Conservation (phyloP, 2,113 vertebrate genomes). For the Austrofundulus limnaeus region DNA sequence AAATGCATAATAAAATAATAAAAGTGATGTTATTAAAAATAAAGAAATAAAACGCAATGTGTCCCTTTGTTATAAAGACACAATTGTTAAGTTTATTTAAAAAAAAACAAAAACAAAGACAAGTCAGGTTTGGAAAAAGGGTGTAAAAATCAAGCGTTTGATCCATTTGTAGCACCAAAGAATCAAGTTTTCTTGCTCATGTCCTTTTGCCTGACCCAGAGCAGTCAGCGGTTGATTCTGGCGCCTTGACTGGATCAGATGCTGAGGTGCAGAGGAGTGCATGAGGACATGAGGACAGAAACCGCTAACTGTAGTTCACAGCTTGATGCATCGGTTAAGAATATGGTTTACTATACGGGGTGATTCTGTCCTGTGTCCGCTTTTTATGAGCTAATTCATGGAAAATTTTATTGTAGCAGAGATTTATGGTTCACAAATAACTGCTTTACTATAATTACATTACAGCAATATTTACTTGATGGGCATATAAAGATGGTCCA, state of each 20-base stretch:
- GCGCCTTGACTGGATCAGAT: conserved; percentile 64
- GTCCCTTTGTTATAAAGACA: neutral
- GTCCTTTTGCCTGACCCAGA: conserved; percentile 61
- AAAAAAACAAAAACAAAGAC: conserved; percentile 15
- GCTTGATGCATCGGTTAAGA: conserved; percentile 48
- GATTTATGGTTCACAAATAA: neutral
- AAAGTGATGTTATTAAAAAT: too few relatives aligned
- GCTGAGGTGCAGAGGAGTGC: conserved; percentile 61
- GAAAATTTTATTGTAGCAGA: neutral
- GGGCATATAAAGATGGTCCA: neutral
- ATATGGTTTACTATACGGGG: conserved; percentile 34
- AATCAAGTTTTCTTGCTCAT: conserved; percentile 47
- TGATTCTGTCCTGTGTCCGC: conserved; percentile 17
- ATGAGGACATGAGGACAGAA: conserved; percentile 61
- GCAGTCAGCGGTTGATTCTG: conserved; percentile 43
- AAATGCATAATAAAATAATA: too few relatives aligned
- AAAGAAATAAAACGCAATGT: neutral
- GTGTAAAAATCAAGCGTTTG: conserved; percentile 19
- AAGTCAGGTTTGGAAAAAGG: conserved; percentile 36
- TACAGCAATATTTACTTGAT: neutral
- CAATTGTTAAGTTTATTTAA: too few relatives aligned
- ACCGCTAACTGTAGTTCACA: conserved; percentile 56
- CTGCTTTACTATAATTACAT: neutral
- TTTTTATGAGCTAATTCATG: conserved; percentile 14
- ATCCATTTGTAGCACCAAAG: conserved; percentile 63